Conservation (phyloP, 2,888 invertebrate genomes). For the Rhogogaster chlorosoma region DNA sequence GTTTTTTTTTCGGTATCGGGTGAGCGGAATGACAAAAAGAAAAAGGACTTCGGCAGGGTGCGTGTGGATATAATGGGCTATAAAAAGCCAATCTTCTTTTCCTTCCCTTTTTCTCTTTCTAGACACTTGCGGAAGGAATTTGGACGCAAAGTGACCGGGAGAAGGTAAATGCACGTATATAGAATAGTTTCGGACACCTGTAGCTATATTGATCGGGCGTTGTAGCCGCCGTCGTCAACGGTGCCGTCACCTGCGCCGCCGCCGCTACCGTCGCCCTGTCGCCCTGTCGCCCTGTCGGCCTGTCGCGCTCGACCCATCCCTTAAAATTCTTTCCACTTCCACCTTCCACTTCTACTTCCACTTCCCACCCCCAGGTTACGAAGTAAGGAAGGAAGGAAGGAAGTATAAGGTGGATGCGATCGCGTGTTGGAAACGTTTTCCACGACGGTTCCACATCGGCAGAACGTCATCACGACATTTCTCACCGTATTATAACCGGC, state of each 20-base stretch:
- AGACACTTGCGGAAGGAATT: not conserved
- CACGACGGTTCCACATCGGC: not conserved
- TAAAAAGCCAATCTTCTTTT: not conserved
- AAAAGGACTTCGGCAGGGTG: not conserved
- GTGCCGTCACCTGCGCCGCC: constrained; percentile 43
- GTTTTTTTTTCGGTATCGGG: not conserved
- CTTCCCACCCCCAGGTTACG: not conserved
- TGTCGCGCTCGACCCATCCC: constrained; percentile 34
- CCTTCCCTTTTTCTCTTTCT: not conserved
- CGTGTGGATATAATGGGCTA: not conserved
- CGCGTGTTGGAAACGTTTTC: constrained; percentile 6
- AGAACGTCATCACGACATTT: not conserved
- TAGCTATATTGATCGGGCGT: constrained; percentile 45
- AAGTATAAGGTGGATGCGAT: not conserved
- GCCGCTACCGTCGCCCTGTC: constrained; percentile 22
- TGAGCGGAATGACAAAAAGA: not conserved
- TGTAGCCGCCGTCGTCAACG: constrained; percentile 34
- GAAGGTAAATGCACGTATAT: not conserved
- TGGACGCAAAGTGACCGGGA: constrained; percentile 26
- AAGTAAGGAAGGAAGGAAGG: constrained; percentile 9
- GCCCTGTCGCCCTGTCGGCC: constrained; percentile 28
- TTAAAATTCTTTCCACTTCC: constrained; percentile 12
- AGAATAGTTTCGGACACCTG: constrained; percentile 42
- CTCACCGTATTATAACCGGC: not conserved
- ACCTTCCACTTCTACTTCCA: not conserved